Evolutionary conservation across 1,140 invertebrate species (phyloP).

Genomic region (Cylas formicarius): DNA sequence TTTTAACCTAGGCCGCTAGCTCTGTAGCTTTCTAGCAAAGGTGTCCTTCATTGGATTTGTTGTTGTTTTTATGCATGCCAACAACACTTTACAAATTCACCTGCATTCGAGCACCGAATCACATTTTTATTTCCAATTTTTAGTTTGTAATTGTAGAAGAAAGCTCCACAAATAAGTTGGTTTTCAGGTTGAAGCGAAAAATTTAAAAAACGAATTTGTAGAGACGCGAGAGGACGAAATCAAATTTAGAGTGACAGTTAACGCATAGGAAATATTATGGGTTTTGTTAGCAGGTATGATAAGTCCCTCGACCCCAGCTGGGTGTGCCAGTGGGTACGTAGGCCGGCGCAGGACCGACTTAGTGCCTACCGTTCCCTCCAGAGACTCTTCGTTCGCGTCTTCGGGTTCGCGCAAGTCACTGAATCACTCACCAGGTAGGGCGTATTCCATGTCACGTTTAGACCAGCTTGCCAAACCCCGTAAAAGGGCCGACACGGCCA

Average conservation of each 20-base stretch:
- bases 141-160: no score
- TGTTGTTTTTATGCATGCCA: no score
- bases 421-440: conserved; percentile 73
- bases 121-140: no score
- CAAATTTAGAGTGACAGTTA: no score
- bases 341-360: conserved; percentile 81
- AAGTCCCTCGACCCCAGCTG: conserved; percentile 39
- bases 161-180: no score
- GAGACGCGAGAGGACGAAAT: background rate
- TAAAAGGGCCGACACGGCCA: conserved; percentile 49
- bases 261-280: background rate
- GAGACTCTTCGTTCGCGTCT: conserved; percentile 51
- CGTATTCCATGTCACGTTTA: conserved; percentile 84
- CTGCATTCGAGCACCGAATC: no score
- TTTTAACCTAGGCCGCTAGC: no score
- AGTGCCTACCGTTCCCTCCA: conserved; percentile 78
- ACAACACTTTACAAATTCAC: no score
- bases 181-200: no score
- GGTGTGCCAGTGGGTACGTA: conserved; percentile 58
- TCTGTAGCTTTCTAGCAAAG: no score
- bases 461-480: conserved; percentile 74
- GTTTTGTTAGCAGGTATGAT: conserved; percentile 26
- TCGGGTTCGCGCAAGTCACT: conserved; percentile 50
- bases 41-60: no score
- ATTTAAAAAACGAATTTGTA: no score